Evolutionary conservation across 35 echinoderm and acorn worm species (phyloP).

Genomic region (Diadema setosum): DNA sequence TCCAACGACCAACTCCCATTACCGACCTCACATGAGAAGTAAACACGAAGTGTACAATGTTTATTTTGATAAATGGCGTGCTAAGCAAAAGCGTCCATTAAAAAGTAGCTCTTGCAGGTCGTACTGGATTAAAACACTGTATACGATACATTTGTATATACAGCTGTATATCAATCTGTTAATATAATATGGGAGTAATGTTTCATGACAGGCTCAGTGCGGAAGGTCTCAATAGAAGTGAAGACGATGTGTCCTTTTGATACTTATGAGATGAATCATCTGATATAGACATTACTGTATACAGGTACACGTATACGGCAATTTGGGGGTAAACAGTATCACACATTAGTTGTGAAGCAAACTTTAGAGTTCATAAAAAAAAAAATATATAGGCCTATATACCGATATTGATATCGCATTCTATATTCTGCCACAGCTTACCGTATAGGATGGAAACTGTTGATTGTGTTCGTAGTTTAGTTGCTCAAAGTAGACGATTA

Average conservation of each 20-base stretch:
- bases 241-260: no score
- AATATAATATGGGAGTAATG: no score
- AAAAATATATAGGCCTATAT: background rate
- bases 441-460: background rate
- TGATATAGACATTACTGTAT: background rate
- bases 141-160: no score
- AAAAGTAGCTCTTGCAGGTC: background rate
- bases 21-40: background rate
- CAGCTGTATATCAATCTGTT: no score
- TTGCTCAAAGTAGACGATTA: background rate
- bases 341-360: background rate
- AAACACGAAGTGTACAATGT: background rate
- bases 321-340: background rate
- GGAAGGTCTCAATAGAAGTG: no score
- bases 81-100: background rate
- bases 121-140: no score
- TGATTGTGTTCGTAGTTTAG: background rate
- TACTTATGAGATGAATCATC: no score
- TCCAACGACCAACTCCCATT: background rate
- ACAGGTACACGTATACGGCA: background rate
- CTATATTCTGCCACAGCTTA: background rate
- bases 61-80: background rate
- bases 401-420: background rate
- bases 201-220: no score
- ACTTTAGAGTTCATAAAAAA: background rate